These are phyloP conservation scores for Lordiphosa mommai DNA, from an alignment of 1,140 invertebrate species.

Conservation along the genomic window DNA sequence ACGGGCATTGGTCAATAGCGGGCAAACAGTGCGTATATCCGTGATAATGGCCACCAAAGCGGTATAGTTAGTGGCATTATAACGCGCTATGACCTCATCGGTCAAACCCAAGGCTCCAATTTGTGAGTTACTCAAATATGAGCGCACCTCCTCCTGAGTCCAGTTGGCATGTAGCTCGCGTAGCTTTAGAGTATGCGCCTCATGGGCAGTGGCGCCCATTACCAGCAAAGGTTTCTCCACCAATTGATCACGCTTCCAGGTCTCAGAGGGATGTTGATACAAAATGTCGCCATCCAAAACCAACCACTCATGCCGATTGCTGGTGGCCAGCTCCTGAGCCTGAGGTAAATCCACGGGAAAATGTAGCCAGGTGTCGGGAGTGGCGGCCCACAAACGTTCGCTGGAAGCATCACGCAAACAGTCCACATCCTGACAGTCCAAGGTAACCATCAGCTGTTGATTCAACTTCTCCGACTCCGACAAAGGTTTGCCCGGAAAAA, in stretches of 20 bases:
- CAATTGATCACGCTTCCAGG: constrained; percentile 79
- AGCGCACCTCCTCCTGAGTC: constrained; percentile 83
- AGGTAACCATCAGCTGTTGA: constrained; percentile 82
- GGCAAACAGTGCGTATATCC: constrained; percentile 89
- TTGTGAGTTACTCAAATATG: constrained; percentile 84
- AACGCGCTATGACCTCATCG: constrained; percentile 83
- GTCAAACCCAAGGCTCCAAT: constrained; percentile 83
- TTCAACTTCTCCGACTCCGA: constrained; percentile 83
- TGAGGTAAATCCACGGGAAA: constrained; percentile 83
- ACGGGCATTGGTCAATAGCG: constrained; percentile 84
- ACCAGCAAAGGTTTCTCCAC: constrained; percentile 82
- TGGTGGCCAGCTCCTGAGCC: constrained; percentile 78
- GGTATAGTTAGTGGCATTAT: constrained; percentile 84
- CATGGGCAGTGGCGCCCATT: constrained; percentile 87
- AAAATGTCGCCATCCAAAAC: constrained; percentile 86
- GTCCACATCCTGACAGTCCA: constrained; percentile 80
- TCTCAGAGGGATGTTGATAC: constrained; percentile 83
- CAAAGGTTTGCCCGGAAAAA: constrained; percentile 84
- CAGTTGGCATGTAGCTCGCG: constrained; percentile 83
- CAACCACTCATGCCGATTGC: constrained; percentile 86
- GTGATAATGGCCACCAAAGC: constrained; percentile 87
- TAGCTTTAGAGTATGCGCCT: constrained; percentile 83
- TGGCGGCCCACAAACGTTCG: constrained; percentile 84
- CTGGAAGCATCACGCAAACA: constrained; percentile 84
- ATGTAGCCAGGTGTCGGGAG: constrained; percentile 86